These are phyloP conservation scores for Folsomia manolachei DNA, from an alignment of 2,888 invertebrate species.

Conservation along the genomic window DNA sequence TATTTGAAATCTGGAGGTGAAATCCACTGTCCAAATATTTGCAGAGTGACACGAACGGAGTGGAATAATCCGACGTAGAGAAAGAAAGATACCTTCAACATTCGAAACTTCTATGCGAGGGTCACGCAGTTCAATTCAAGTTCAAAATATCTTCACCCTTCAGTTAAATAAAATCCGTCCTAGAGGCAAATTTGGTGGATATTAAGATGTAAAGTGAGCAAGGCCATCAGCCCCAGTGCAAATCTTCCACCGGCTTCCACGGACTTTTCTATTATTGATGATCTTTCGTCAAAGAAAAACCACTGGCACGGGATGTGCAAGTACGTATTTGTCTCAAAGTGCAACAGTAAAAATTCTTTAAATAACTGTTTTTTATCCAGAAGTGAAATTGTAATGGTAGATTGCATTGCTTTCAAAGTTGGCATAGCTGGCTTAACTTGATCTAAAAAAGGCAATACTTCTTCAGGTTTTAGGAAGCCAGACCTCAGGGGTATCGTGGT, in stretches of 20 bases:
- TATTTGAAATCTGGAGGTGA: neutral
- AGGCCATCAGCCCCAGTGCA: neutral
- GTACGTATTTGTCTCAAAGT: too few species aligned
- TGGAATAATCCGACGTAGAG: neutral
- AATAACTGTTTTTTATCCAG: too few species aligned
- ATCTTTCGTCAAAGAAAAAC: neutral
- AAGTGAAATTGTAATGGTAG: too few species aligned
- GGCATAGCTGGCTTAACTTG: too few species aligned
- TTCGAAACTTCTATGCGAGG: too few species aligned
- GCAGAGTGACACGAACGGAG: constrained; percentile 12
- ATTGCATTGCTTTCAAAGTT: too few species aligned
- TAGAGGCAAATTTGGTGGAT: neutral
- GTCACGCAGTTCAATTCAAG: neutral
- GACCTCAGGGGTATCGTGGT: too few species aligned
- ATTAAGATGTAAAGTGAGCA: neutral
- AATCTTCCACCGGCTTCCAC: neutral
- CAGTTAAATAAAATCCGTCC: neutral
- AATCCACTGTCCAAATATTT: constrained; percentile 21
- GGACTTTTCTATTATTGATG: neutral
- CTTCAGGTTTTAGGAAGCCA: too few species aligned
- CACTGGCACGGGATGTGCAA: neutral
- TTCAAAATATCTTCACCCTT: too few species aligned
- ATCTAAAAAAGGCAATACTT: too few species aligned
- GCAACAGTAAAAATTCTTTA: too few species aligned
- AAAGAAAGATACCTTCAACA: neutral